phyloP scores from a whole-genome alignment of 2,797 vertebrate genomes.

The Ispidina picta region DNA sequence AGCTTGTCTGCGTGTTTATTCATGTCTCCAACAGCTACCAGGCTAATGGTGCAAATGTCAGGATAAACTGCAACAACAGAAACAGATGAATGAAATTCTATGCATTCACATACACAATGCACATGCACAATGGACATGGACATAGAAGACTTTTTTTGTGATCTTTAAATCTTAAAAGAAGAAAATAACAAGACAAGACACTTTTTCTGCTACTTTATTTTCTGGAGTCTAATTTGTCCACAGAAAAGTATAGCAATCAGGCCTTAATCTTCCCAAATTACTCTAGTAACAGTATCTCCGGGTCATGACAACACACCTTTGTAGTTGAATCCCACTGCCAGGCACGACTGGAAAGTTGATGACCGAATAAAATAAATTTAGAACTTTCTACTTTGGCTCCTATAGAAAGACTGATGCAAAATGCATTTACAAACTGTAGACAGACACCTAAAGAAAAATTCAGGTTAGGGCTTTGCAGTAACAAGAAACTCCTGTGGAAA shows the following conservation, averaged over 20 bases:
- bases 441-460: not conserved
- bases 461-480: not conserved
- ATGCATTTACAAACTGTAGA: not conserved
- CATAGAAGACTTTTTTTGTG: not conserved
- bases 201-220: not conserved
- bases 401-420: not conserved
- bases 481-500: not conserved
- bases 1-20: constrained; percentile 83
- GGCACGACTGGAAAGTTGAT: not conserved
- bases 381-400: not conserved
- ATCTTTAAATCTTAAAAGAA: not conserved
- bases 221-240: not conserved
- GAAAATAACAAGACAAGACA: not conserved
- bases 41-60: constrained; percentile 88
- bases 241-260: not conserved
- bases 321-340: not conserved
- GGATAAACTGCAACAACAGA: constrained; percentile 87
- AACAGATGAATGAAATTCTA: not conserved
- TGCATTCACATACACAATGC: not conserved
- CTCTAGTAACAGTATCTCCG: not conserved
- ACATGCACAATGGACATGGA: not conserved
- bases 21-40: constrained; percentile 86
- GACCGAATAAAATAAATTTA: not conserved
- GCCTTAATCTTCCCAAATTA: not conserved
- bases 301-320: not conserved